phyloP scores from a whole-genome alignment of 2,113 vertebrate genomes.

The Caranx melampygus region DNA sequence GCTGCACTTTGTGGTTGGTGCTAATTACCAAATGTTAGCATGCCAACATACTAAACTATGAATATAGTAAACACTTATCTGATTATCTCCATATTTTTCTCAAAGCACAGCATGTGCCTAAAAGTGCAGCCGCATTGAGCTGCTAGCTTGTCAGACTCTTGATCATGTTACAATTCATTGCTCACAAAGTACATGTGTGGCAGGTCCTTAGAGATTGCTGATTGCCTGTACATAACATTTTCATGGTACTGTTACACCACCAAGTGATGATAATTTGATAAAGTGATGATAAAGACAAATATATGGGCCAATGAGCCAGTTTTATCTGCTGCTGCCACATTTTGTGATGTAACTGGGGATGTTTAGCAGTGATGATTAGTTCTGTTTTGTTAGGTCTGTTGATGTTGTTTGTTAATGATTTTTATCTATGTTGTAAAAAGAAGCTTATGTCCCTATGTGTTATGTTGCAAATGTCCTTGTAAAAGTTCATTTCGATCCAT shows the following conservation, averaged over 20 bases:
- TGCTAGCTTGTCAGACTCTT: no score
- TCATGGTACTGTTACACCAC: background rate
- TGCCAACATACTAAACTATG: no score
- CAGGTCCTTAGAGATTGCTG: background rate
- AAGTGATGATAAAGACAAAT: background rate
- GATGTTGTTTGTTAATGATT: background rate
- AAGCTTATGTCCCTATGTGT: conserved; percentile 1
- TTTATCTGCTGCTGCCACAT: background rate
- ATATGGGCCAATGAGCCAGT: background rate
- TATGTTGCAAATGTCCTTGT: conserved; percentile 40
- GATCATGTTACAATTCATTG: no score
- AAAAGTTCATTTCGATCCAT: conserved; percentile 45
- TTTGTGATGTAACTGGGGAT: background rate
- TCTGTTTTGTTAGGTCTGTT: background rate
- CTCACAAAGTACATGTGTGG: no score
- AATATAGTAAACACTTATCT: no score
- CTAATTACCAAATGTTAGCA: no score
- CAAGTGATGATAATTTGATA: background rate
- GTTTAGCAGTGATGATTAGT: conserved; percentile 5
- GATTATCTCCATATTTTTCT: no score
- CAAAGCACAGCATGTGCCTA: no score
- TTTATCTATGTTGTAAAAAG: conserved; percentile 29
- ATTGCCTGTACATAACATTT: background rate
- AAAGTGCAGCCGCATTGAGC: no score
- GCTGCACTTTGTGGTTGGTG: no score